Evolutionary conservation across 2,113 vertebrate genomes (phyloP).

Genomic region (Tursiops truncatus): DNA sequence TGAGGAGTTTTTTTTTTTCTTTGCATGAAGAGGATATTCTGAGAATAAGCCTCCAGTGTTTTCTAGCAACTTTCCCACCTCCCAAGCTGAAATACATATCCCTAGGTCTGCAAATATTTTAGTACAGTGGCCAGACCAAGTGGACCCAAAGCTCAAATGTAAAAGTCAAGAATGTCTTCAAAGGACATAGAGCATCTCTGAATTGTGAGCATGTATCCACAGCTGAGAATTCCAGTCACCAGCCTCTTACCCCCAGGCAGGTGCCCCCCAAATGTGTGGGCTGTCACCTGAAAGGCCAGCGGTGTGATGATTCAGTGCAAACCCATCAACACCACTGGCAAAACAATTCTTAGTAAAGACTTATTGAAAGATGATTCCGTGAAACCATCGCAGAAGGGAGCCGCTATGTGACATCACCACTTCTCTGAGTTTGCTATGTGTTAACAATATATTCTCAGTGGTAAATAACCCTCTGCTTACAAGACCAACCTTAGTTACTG

Average conservation of each 20-base stretch:
- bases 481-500: neutral
- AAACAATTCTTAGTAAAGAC: neutral
- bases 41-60: neutral
- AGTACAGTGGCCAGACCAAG: neutral
- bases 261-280: neutral
- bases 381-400: neutral
- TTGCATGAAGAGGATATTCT: neutral
- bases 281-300: neutral
- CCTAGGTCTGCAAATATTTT: neutral
- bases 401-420: neutral
- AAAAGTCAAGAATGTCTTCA: neutral
- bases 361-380: neutral
- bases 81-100: neutral
- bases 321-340: neutral
- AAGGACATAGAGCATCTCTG: neutral
- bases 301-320: neutral
- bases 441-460: neutral
- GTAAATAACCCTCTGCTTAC: neutral
- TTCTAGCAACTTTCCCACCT: neutral
- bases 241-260: neutral
- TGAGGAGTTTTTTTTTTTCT: neutral
- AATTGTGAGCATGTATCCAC: neutral
- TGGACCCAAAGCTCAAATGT: neutral
- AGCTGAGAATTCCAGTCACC: neutral
- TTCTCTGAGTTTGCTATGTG: neutral